phyloP scores from a whole-genome alignment of 2,888 invertebrate genomes.

The Tachystola acroxantha region DNA sequence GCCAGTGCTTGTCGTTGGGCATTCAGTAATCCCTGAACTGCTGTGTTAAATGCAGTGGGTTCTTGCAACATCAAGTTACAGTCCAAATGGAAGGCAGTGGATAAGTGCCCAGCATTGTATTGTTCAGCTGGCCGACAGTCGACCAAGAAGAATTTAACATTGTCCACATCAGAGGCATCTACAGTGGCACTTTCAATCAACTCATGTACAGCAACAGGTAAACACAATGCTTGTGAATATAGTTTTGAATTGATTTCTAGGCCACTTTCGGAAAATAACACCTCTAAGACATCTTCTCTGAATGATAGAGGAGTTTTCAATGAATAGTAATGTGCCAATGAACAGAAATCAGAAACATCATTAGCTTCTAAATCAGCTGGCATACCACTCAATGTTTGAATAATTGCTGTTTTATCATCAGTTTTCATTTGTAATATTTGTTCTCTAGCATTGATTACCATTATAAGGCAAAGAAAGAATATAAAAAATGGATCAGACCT shows the following conservation, averaged over 20 bases:
- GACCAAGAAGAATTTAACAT: slow-evolving; percentile 94
- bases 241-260: slow-evolving; percentile 79
- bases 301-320: slow-evolving; percentile 95
- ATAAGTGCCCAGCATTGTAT: slow-evolving; percentile 97
- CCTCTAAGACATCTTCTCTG: slow-evolving; percentile 87
- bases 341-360: slow-evolving; percentile 98
- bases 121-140: slow-evolving; percentile 98
- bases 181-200: slow-evolving; percentile 89
- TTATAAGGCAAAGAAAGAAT: slow-evolving; percentile 96
- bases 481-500: slow-evolving; percentile 97
- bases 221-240: slow-evolving; percentile 92
- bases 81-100: slow-evolving; percentile 98
- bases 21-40: slow-evolving; percentile 93
- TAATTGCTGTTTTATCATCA: slow-evolving; percentile 82
- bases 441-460: slow-evolving; percentile 96
- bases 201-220: slow-evolving; percentile 97
- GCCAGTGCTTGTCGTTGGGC: slow-evolving; percentile 93
- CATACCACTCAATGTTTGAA: slow-evolving; percentile 84
- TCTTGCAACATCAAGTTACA: slow-evolving; percentile 98
- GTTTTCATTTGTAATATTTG: slow-evolving; percentile 88
- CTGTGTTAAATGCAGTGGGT: slow-evolving; percentile 95
- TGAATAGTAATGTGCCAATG: slow-evolving; percentile 97
- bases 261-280: slow-evolving; percentile 77
- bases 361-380: slow-evolving; percentile 93
- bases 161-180: slow-evolving; percentile 80